These are phyloP conservation scores for Mus spicilegus DNA, from an alignment of 2,113 vertebrate genomes.

Conservation along the genomic window DNA sequence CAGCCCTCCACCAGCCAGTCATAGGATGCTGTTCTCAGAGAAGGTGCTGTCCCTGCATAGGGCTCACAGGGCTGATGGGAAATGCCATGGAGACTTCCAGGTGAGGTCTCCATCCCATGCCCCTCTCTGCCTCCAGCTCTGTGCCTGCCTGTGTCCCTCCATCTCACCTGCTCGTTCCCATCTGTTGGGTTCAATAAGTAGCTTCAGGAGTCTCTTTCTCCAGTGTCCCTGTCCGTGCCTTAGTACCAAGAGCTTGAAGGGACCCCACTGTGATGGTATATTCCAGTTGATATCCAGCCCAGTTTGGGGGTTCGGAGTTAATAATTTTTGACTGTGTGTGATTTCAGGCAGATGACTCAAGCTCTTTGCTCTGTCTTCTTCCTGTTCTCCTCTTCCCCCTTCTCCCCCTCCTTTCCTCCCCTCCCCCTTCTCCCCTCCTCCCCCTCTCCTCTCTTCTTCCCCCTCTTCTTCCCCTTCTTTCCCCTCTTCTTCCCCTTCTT, in stretches of 20 bases:
- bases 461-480: too few species aligned
- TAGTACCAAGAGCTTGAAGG: not conserved
- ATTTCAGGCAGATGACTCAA: not conserved
- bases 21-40: not conserved
- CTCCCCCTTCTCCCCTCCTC: too few species aligned
- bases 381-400: too few species aligned
- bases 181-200: not conserved
- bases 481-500: rapidly evolving
- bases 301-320: not conserved
- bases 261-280: not conserved
- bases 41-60: not conserved
- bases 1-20: not conserved
- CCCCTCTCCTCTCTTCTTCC: not conserved
- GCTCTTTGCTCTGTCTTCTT: not conserved
- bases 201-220: not conserved
- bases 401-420: too few species aligned
- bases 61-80: not conserved
- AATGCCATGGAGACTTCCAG: not conserved
- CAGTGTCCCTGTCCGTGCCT: not conserved
- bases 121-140: not conserved
- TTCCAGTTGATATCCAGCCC: not conserved
- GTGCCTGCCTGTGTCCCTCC: not conserved
- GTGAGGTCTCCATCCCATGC: not conserved
- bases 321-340: not conserved
- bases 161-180: not conserved